Evolutionary conservation across 2,797 vertebrate genomes (phyloP), one percentile per base, ranked within the genome.

Genomic region (Etheostoma nigrum): DNA sequence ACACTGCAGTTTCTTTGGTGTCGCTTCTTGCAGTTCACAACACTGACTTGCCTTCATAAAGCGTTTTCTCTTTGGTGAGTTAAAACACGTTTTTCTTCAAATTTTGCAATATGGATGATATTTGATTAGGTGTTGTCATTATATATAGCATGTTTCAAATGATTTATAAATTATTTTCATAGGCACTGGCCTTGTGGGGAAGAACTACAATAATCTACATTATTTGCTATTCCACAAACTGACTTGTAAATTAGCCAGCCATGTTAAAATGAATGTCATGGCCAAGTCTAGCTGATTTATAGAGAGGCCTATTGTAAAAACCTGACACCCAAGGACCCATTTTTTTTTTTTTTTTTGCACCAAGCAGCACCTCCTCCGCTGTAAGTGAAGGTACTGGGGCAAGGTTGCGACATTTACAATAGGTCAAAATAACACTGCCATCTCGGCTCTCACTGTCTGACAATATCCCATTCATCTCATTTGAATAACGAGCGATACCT

Each of bases 401-500:
- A 93, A 92, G 94, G 95, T 95, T 94, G 90, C 84, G 90, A 93
- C 95, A 95, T 94, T 95, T 95, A 95, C 93, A 95, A 90, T 93
- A 93, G 95, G 95, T 97, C 95, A 96, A 90, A 95, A 94, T 93
- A 95, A 94, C 93, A 95, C 91, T 83, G 86, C 90, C 79, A 82
- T 16, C 86, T 71, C 71, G 76, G 83, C 91, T 93, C 89, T 75
- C 44, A 57, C 74, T 52, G 88, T 82, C 82, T 95, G 94, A 95
- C 94, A 95, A 94, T 87, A 92, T 84, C 65, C 83, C 93, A 93
- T 96, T 96, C 94, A 93, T 96, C 95, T 96, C 91, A 96, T 97
- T 96, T 97, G 95, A 96, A 96, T 97, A 96, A 96, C 92, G 91
- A 95, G 89, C 73, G 49, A 77, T 89, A 91, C 77, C 94, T 94